These are phyloP conservation scores for Apotomis turbidana DNA, from an alignment of 2,888 invertebrate genomes.

Conservation along the genomic window DNA sequence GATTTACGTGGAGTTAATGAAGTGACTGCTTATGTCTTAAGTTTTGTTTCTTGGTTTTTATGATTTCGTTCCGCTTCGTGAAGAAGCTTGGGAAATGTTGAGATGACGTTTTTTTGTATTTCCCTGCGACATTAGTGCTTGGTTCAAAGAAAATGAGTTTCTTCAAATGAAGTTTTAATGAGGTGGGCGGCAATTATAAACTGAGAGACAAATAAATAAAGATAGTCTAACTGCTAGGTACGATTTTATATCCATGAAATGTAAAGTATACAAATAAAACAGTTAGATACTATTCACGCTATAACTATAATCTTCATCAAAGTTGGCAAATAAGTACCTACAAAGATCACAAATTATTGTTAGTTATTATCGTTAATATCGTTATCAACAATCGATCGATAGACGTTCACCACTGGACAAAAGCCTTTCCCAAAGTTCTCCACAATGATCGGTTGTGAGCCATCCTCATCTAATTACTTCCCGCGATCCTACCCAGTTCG, in stretches of 20 bases:
- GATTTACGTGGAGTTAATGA: constrained; percentile 39
- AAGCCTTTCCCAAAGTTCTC: too few relatives aligned
- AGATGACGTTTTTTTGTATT: constrained; percentile 14
- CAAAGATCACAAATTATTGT: too few relatives aligned
- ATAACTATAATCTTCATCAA: too few relatives aligned
- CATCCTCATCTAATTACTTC: too few relatives aligned
- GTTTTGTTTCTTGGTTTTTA: constrained; percentile 33
- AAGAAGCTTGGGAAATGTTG: constrained; percentile 11
- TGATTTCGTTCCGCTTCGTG: constrained; percentile 22
- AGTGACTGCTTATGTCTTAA: constrained; percentile 41
- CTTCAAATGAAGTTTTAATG: constrained; percentile 31
- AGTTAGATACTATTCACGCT: too few relatives aligned
- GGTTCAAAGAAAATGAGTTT: constrained; percentile 28
- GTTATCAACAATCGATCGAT: too few relatives aligned
- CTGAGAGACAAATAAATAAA: constrained; percentile 1
- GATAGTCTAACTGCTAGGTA: not conserved
- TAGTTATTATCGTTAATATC: too few relatives aligned
- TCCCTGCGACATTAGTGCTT: constrained; percentile 4
- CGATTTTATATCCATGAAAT: not conserved
- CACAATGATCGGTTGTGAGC: too few relatives aligned
- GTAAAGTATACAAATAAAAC: not conserved
- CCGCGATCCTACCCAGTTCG: too few relatives aligned
- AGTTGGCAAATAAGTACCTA: too few relatives aligned
- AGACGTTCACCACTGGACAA: too few relatives aligned
- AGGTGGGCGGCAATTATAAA: constrained; percentile 24